Evolutionary conservation across 2,888 invertebrate genomes (phyloP).

Genomic region (Nephrotoma flavescens): DNA sequence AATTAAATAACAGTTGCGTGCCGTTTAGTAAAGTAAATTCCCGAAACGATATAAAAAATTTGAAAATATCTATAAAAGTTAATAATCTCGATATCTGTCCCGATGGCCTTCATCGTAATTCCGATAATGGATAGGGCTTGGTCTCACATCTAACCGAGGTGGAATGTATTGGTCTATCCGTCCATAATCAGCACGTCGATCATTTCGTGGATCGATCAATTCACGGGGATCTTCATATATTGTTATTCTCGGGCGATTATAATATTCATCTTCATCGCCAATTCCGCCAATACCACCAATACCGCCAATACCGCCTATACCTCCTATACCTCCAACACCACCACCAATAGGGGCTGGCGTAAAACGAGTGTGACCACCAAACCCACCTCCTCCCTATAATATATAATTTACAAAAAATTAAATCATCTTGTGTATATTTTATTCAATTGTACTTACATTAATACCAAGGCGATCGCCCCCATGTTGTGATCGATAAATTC

Average conservation of each 20-base stretch:
- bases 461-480: not conserved
- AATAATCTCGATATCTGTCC: conserved; percentile 4
- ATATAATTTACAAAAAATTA: not conserved
- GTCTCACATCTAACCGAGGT: conserved; percentile 7
- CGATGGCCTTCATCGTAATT: conserved; percentile 6
- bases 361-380: not conserved
- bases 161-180: not conserved
- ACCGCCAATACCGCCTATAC: too few species aligned
- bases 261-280: conserved; percentile 6
- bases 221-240: conserved; percentile 10
- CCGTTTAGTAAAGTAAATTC: not conserved
- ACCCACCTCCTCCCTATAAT: not conserved
- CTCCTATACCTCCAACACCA: not conserved
- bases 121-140: conserved; percentile 5
- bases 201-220: conserved; percentile 6
- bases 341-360: not conserved
- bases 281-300: not conserved
- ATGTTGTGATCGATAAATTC: not conserved
- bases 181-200: conserved; percentile 1
- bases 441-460: not conserved
- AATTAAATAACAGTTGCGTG: not conserved
- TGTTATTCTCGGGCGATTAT: conserved; percentile 9
- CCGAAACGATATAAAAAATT: not conserved
- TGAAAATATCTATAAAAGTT: not conserved
- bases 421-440: not conserved